Evolutionary conservation across 1,140 invertebrate genomes (phyloP).

Genomic region (Megalonaias nervosa): DNA sequence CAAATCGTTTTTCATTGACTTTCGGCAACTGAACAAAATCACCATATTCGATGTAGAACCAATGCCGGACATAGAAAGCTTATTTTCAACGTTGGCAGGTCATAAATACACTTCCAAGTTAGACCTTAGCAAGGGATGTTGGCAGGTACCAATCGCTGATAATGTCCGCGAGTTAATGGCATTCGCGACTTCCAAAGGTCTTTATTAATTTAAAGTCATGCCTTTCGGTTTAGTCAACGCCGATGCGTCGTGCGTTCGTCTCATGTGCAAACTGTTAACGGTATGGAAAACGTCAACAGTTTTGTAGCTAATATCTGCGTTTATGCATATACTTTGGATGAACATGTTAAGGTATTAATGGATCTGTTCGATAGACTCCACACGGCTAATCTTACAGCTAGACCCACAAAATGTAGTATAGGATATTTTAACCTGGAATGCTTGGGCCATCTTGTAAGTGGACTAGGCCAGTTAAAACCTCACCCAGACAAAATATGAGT

Average conservation of each 20-base stretch:
- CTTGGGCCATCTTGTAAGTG: neutral
- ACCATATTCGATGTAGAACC: conserved; percentile 39
- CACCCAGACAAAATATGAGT: conserved; percentile 12
- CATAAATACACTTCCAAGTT: conserved; percentile 25
- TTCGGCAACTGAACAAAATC: conserved; percentile 33
- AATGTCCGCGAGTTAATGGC: conserved; percentile 1
- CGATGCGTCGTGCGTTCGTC: conserved; percentile 17
- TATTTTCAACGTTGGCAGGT: conserved; percentile 14
- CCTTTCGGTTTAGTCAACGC: conserved; percentile 38
- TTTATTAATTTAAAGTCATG: conserved; percentile 28
- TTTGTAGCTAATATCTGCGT: conserved; percentile 29
- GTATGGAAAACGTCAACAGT: conserved; percentile 35
- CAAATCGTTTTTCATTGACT: too few species aligned
- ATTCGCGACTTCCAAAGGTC: conserved; percentile 18
- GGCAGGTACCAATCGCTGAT: conserved; percentile 16
- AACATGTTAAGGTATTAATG: neutral
- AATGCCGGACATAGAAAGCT: conserved; percentile 39
- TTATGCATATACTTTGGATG: conserved; percentile 16
- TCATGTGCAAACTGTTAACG: conserved; percentile 59
- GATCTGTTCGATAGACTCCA: conserved; percentile 2
- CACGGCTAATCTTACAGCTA: neutral
- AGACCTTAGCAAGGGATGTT: conserved; percentile 32
- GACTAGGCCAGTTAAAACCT: conserved; percentile 53
- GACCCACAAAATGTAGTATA: conserved; percentile 6
- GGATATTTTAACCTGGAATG: neutral